Evolutionary conservation across 2,797 vertebrate species (phyloP).

Genomic region (Threskiornis aethiopicus): DNA sequence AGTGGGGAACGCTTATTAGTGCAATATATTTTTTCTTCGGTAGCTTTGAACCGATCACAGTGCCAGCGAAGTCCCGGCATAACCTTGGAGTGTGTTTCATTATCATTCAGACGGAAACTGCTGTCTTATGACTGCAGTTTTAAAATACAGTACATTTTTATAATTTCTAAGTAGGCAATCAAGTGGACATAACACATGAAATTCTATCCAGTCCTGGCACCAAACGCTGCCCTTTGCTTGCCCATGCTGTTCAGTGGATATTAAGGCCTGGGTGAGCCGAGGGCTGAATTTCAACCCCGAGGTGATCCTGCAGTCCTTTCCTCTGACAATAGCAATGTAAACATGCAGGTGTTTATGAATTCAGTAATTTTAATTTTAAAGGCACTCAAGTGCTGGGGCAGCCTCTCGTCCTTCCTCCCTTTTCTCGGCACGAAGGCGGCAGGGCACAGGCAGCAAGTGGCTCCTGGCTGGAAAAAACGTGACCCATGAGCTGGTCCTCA

Average conservation of each 20-base stretch:
- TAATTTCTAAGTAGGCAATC: conserved; percentile 62
- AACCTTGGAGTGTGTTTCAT: conserved; percentile 69
- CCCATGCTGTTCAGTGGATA: neutral
- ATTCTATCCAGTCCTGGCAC: conserved; percentile 17
- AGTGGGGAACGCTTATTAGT: conserved; percentile 62
- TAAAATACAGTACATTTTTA: conserved; percentile 48
- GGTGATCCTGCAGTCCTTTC: neutral
- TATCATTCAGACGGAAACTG: conserved; percentile 37
- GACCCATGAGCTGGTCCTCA: neutral
- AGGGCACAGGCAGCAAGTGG: neutral
- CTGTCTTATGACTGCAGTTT: conserved; percentile 36
- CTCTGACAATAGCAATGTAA: neutral
- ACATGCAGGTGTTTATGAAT: neutral
- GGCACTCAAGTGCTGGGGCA: neutral
- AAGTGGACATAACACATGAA: conserved; percentile 39
- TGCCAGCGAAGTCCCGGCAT: conserved; percentile 7
- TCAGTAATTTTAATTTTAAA: neutral
- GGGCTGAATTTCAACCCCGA: neutral
- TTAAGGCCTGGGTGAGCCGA: neutral
- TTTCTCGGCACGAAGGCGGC: neutral
- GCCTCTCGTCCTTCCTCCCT: neutral
- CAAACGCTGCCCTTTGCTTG: conserved; percentile 18
- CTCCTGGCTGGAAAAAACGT: neutral
- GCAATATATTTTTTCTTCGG: conserved; percentile 54
- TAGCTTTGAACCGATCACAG: conserved; percentile 68